Percentiles rank a stretch among this genome's conserved stretches.
Conservation (phyloP, 2,113 vertebrate species). For the Xenopus borealis region DNA sequence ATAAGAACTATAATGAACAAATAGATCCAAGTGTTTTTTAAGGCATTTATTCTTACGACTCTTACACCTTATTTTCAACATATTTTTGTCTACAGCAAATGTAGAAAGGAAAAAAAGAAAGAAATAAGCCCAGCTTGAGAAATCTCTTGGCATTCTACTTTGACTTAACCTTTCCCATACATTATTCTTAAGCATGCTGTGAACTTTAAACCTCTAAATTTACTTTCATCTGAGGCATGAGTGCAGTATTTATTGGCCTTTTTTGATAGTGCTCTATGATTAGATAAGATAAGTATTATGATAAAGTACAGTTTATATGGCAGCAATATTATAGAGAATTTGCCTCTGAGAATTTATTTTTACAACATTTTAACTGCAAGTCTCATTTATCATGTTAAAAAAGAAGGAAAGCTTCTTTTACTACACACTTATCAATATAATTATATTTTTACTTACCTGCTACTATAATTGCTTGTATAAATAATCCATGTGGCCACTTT, state of each 20-base stretch:
- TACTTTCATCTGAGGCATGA: neutral
- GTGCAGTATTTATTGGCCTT: neutral
- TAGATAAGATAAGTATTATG: no score
- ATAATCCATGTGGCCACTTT: neutral
- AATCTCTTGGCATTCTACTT: neutral
- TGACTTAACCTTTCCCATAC: neutral
- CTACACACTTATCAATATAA: no score
- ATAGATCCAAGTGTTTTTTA: no score
- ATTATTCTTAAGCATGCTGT: neutral
- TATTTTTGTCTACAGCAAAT: neutral
- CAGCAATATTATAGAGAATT: no score
- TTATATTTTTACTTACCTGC: no score
- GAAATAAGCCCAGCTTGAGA: neutral
- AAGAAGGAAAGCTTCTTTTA: no score
- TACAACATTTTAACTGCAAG: neutral
- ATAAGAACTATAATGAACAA: conserved; percentile 66
- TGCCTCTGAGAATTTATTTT: neutral
- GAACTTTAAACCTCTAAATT: conserved; percentile 3
- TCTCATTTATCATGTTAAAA: no score
- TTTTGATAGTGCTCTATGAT: neutral
- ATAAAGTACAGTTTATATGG: no score
- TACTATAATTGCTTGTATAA: neutral
- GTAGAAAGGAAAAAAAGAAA: conserved; percentile 11
- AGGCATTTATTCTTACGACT: no score
- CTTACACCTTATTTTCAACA: neutral